Evolutionary conservation across 2,797 vertebrate species (phyloP).

Genomic region (Eidolon dupreanum): DNA sequence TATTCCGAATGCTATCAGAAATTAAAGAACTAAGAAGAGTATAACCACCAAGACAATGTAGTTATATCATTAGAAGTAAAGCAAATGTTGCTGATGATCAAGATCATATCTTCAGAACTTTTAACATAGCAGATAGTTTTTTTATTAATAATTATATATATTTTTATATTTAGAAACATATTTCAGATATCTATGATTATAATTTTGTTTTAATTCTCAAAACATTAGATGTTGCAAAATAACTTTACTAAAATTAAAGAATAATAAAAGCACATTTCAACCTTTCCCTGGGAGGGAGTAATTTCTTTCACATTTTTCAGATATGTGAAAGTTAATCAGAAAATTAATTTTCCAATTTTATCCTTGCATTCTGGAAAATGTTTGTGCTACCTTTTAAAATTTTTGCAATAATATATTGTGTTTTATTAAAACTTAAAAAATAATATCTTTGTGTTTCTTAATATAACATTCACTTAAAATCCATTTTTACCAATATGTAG

Average conservation of each 20-base stretch:
- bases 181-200: background rate
- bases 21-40: background rate
- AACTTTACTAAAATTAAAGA: background rate
- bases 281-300: background rate
- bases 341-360: background rate
- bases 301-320: background rate
- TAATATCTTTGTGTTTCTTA: background rate
- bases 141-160: background rate
- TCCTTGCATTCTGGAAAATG: background rate
- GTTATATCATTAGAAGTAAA: background rate
- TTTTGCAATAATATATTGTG: background rate
- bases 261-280: background rate
- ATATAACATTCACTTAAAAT: background rate
- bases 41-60: background rate
- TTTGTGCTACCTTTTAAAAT: background rate
- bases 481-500: background rate
- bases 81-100: background rate
- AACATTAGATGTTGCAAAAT: background rate
- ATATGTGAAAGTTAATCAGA: background rate
- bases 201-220: constrained; percentile 10
- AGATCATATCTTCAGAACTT: background rate
- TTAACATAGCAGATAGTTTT: background rate
- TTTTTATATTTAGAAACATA: background rate
- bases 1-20: background rate
- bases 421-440: background rate